Evolutionary conservation across 2,888 invertebrate genomes (phyloP), one percentile per base, ranked within the genome.

Genomic region (Cyclophora punctaria): DNA sequence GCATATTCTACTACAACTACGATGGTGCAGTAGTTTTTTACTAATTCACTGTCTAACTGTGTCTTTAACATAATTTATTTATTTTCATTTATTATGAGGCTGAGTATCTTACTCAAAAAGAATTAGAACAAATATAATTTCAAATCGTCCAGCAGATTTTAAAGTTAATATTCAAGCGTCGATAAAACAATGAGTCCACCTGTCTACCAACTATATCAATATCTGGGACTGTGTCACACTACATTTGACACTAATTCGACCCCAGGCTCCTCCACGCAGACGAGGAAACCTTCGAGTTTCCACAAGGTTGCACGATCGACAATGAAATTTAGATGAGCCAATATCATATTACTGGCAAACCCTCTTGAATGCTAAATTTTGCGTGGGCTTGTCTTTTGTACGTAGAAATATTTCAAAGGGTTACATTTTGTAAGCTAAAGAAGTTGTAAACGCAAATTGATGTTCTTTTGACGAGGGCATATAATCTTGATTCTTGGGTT

Each of bases 201-300:
- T 20, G 2, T 20, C 20, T 2, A 20, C 20, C 20, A 2, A 20
- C 20, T 20, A 20, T 20, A 20, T 20, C 20, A 20, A 20, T 20
- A 20, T 20, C 2, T 20, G 20, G 20, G 20, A 20, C 20, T 20
- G 7, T 20, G 7, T 50, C 50, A 50, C 70, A 63, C 60, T 56
- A 68, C 62, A 70, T 72, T 72, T 66, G 63, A 63, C 61, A 55
- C 59, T 69, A 68, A 73, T 69, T 66, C 60, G 46, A 48, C 47
- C 20, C 20, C 20, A 20, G 20, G 20, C 48, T 52, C 43, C 45
- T 34, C 45, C 5, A 41, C 41, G 34, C 5, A 40, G 3, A n/a
- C n/a, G 20, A 7, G 43, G 50, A 45, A 54, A 47, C 50, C 50
- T 55, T 57, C 48, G 44, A 55, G 46, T 56, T 52, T 53, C 52